A percentile compares a stretch with the other conserved stretches of the same genome.
Evolutionary conservation across 2,888 invertebrate genomes (phyloP).

Genomic region (Aporophyla lueneburgensis): DNA sequence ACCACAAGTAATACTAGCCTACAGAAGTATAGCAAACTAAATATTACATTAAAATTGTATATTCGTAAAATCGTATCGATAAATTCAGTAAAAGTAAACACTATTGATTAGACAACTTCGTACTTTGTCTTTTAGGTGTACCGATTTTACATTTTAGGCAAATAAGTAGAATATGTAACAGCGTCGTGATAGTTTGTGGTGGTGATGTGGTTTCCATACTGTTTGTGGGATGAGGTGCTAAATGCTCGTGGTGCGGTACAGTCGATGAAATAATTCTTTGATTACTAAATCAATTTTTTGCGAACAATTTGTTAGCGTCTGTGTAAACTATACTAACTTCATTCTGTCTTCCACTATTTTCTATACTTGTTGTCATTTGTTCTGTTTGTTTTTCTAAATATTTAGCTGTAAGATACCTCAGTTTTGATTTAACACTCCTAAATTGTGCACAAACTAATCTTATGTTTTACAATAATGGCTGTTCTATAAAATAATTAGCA

Average conservation of each 20-base stretch:
- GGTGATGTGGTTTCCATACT: no score
- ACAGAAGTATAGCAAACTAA: no score
- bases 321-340: slow-evolving; percentile 29
- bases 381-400: slow-evolving; percentile 60
- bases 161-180: no score
- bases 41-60: no score
- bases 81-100: no score
- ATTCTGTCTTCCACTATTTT: slow-evolving; percentile 64
- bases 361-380: slow-evolving; percentile 65
- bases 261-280: neutral
- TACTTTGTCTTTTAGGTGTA: no score
- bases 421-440: slow-evolving; percentile 39
- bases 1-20: no score
- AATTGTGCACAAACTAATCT: slow-evolving; percentile 42
- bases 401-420: slow-evolving; percentile 56
- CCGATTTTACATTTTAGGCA: no score
- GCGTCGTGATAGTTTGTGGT: no score
- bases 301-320: slow-evolving; percentile 31
- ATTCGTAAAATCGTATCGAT: no score
- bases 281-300: slow-evolving; percentile 9
- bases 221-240: neutral
- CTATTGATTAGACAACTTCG: no score
- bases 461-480: slow-evolving; percentile 1
- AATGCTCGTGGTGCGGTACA: neutral
- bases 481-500: neutral